Evolutionary conservation across 2,113 vertebrate genomes (phyloP).

Genomic region (Eudyptes chrysolophus): DNA sequence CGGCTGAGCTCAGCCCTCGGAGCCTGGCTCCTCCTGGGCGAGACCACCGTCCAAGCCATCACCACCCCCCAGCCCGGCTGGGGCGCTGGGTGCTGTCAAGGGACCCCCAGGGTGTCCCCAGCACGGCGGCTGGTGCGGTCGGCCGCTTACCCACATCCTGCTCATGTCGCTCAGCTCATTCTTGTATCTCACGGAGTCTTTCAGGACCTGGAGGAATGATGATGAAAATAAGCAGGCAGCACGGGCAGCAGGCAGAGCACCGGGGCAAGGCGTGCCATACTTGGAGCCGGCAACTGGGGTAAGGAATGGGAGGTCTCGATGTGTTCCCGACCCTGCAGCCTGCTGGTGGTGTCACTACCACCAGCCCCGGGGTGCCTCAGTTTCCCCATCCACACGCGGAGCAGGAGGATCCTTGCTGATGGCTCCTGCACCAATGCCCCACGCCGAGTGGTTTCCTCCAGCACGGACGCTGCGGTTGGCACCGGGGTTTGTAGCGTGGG

Average conservation of each 20-base stretch:
- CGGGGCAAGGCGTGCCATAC: fast-evolving
- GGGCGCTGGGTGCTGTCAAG: fast-evolving
- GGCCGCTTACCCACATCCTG: constrained; percentile 94
- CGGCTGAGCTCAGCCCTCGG: fast-evolving
- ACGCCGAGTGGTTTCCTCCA: fast-evolving
- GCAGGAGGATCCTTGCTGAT: background rate
- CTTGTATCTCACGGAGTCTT: constrained; percentile 95
- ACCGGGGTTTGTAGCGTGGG: fast-evolving
- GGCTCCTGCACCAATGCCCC: background rate
- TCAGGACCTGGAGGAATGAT: constrained; percentile 85
- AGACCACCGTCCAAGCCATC: background rate
- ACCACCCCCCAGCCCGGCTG: fast-evolving
- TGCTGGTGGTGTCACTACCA: fast-evolving
- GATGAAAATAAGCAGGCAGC: background rate
- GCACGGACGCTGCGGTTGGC: fast-evolving
- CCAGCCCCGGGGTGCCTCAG: background rate
- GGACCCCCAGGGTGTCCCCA: fast-evolving
- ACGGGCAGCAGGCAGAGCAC: background rate
- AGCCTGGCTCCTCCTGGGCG: background rate
- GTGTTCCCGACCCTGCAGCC: background rate
- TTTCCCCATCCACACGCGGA: fast-evolving
- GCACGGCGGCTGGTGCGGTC: fast-evolving
- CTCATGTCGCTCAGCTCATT: constrained; percentile 94
- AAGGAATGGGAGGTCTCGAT: background rate
- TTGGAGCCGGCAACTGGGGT: background rate